These are phyloP conservation scores for Molossus molossus DNA, from an alignment of 2,797 vertebrate genomes.

Conservation along the genomic window DNA sequence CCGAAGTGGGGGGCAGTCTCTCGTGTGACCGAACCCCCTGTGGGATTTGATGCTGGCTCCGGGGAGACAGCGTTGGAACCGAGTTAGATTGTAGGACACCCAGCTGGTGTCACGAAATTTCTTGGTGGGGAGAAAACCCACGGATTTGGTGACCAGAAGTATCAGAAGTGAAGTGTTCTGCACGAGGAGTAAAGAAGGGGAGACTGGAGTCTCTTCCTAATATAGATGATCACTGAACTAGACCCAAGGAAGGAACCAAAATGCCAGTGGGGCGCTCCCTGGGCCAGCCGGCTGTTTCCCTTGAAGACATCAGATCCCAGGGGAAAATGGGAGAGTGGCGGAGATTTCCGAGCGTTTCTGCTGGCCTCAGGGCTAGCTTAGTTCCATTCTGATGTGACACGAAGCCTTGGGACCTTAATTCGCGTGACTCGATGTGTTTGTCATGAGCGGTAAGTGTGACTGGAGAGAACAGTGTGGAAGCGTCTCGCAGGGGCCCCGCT, in stretches of 20 bases:
- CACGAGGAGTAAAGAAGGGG: not conserved
- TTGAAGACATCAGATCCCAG: not conserved
- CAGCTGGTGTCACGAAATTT: not conserved
- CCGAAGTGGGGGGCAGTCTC: not conserved
- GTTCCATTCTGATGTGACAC: not conserved
- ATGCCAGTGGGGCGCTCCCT: not conserved
- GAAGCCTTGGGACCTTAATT: not conserved
- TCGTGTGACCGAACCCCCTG: not conserved
- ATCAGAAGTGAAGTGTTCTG: not conserved
- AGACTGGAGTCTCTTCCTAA: not conserved
- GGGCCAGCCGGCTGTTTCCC: not conserved
- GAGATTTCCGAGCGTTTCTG: not conserved
- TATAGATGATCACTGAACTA: not conserved
- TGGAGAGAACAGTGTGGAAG: not conserved
- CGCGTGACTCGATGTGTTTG: not conserved
- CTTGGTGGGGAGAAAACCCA: not conserved
- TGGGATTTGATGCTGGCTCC: not conserved
- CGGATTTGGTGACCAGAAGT: not conserved
- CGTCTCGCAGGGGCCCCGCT: not conserved
- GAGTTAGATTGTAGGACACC: not conserved
- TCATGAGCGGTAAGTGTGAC: not conserved
- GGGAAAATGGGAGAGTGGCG: not conserved
- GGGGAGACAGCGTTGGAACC: not conserved
- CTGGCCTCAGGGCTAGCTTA: not conserved
- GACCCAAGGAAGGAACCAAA: not conserved